These are phyloP conservation scores for Nasua narica DNA, from an alignment of 2,797 vertebrate species.

Conservation along the genomic window DNA sequence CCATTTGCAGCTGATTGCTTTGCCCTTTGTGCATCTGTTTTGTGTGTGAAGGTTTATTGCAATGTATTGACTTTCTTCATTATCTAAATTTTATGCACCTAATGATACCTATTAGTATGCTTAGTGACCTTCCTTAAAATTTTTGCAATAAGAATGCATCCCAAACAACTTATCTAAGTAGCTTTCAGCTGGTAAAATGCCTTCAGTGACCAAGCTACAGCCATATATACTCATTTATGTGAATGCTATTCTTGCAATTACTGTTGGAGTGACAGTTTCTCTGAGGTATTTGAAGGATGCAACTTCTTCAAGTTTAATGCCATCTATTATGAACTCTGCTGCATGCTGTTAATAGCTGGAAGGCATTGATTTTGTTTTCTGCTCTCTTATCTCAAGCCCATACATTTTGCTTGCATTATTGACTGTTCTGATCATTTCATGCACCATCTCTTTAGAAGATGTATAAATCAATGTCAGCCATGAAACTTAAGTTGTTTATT, in stretches of 20 bases:
- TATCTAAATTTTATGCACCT: slow-evolving; percentile 70
- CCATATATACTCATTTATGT: slow-evolving; percentile 59
- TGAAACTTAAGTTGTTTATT: slow-evolving; percentile 85
- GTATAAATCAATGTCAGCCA: slow-evolving; percentile 86
- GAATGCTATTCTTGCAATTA: slow-evolving; percentile 77
- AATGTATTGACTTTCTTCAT: slow-evolving; percentile 71
- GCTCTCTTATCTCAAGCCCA: slow-evolving; percentile 84
- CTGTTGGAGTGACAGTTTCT: slow-evolving; percentile 82
- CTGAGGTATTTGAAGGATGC: slow-evolving; percentile 83
- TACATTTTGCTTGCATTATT: slow-evolving; percentile 86
- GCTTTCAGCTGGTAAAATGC: slow-evolving; percentile 77
- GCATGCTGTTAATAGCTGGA: slow-evolving; percentile 86
- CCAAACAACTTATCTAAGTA: slow-evolving; percentile 58
- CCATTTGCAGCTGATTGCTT: slow-evolving; percentile 38
- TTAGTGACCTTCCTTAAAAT: slow-evolving; percentile 66
- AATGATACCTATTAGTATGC: slow-evolving; percentile 76
- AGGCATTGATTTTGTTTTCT: slow-evolving; percentile 88
- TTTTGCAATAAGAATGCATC: slow-evolving; percentile 76
- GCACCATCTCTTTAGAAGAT: slow-evolving; percentile 87
- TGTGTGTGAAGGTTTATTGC: slow-evolving; percentile 47
- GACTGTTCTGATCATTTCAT: slow-evolving; percentile 86
- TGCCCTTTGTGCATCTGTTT: slow-evolving; percentile 63
- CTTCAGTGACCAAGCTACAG: slow-evolving; percentile 70
- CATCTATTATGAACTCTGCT: slow-evolving; percentile 86
- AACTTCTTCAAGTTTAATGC: slow-evolving; percentile 86